phyloP scores from a whole-genome alignment of 2,797 vertebrate species.

The Sebastes umbrosus region DNA sequence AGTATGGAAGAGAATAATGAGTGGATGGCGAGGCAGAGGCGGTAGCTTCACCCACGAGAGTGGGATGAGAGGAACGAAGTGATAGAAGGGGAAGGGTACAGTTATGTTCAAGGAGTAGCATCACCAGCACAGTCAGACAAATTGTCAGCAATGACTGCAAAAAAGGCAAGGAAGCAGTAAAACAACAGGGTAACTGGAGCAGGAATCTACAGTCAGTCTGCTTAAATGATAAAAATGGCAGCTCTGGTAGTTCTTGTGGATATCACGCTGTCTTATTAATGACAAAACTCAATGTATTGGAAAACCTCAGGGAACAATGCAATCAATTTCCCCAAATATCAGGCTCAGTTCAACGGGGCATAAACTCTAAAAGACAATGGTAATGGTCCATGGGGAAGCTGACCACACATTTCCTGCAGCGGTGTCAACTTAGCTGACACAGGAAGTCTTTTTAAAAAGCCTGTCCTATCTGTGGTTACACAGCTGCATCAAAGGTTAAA shows the following conservation, averaged over 20 bases:
- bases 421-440: constrained; percentile 27
- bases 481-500: constrained; percentile 24
- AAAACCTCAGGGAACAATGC: neutral
- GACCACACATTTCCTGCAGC: constrained; percentile 48
- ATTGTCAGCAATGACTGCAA: constrained; percentile 8
- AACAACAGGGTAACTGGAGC: constrained; percentile 1
- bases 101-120: constrained; percentile 48
- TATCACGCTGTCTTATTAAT: constrained; percentile 4
- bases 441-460: constrained; percentile 11
- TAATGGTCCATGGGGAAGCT: constrained; percentile 17
- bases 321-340: neutral
- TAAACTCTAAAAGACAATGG: constrained; percentile 18
- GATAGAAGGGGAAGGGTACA: constrained; percentile 67
- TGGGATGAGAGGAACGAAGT: constrained; percentile 67
- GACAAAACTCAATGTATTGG: neutral
- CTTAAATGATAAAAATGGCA: neutral
- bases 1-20: constrained; percentile 64
- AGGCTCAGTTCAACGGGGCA: neutral
- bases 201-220: neutral
- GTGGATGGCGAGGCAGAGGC: constrained; percentile 54
- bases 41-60: constrained; percentile 59
- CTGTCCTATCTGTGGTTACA: constrained; percentile 19
- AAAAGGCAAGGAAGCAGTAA: constrained; percentile 17
- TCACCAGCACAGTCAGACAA: constrained; percentile 36
- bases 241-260: neutral